Percentiles rank a stretch among this genome's conserved stretches.
Conservation (phyloP, 2,888 invertebrate genomes). For the Eupelmus urozonus region DNA sequence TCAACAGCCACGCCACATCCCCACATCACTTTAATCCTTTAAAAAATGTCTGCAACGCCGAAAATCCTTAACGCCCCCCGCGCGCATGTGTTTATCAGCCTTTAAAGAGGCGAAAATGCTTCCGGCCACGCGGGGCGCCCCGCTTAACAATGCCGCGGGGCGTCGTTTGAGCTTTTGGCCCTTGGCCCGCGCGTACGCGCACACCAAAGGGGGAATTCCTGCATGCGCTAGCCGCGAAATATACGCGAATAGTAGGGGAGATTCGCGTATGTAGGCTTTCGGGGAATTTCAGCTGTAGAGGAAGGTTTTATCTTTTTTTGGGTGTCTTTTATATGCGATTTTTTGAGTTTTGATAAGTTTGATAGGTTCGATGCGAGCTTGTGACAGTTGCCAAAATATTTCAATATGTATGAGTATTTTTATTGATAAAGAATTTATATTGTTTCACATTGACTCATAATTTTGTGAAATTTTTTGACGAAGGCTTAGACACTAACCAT, state of each 20-base stretch:
- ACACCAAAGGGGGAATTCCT: conserved; percentile 25
- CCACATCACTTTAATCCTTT: conserved; percentile 38
- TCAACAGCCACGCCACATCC: background rate
- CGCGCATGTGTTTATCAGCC: conserved; percentile 68
- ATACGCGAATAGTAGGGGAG: conserved; percentile 9
- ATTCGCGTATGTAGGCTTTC: background rate
- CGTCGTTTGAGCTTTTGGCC: conserved; percentile 55
- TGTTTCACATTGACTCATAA: no score
- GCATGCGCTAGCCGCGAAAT: conserved; percentile 2
- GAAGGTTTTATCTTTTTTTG: background rate
- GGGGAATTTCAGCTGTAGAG: conserved; percentile 40
- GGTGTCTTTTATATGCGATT: background rate
- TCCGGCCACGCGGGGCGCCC: conserved; percentile 60
- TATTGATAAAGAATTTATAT: background rate
- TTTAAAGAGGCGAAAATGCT: conserved; percentile 69
- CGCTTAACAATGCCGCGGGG: conserved; percentile 48
- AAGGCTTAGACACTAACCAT: no score
- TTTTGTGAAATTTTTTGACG: no score
- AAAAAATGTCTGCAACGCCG: conserved; percentile 30
- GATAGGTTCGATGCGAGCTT: background rate
- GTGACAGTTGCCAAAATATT: no score
- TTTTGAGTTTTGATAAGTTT: background rate
- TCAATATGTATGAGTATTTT: no score
- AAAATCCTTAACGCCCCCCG: conserved; percentile 30
- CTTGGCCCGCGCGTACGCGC: conserved; percentile 21